Evolutionary conservation across 1,140 invertebrate genomes (phyloP).

Genomic region (Brachionus sp.): DNA sequence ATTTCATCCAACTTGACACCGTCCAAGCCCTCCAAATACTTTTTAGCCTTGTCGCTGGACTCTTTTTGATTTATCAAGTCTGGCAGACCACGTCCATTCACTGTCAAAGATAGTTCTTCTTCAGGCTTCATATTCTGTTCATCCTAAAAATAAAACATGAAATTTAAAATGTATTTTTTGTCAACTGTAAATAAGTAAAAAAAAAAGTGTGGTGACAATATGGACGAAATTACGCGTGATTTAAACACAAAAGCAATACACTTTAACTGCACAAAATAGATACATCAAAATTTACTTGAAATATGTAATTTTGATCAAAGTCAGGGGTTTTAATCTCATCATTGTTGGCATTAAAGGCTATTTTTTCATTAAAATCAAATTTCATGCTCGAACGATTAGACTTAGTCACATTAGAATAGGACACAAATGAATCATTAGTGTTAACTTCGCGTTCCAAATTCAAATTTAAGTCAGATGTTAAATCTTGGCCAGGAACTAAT

Average conservation of each 20-base stretch:
- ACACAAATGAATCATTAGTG: background rate
- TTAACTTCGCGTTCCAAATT: background rate
- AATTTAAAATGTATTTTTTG: background rate
- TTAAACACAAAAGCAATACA: background rate
- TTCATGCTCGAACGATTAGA: conserved; percentile 25
- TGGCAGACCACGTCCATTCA: background rate
- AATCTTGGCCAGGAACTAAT: conserved; percentile 4
- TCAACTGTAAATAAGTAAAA: background rate
- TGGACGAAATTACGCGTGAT: background rate
- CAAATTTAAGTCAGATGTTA: conserved; percentile 28
- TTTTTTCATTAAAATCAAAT: conserved; percentile 30
- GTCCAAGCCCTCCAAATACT: conserved; percentile 33
- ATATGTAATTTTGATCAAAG: conserved; percentile 42
- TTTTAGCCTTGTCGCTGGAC: conserved; percentile 26
- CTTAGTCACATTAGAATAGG: background rate
- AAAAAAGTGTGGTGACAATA: background rate
- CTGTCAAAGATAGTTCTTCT: background rate
- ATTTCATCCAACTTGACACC: conserved; percentile 36
- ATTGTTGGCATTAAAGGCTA: background rate
- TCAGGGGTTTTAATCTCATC: conserved; percentile 45
- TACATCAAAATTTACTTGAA: conserved; percentile 36
- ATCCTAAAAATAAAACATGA: background rate
- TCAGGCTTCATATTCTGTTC: conserved; percentile 19
- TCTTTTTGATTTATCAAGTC: conserved; percentile 37
- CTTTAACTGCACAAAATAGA: background rate